Percentiles rank a stretch among this genome's conserved stretches.
Evolutionary conservation across 2,888 invertebrate species (phyloP).

Genomic region (Linyphia triangularis): DNA sequence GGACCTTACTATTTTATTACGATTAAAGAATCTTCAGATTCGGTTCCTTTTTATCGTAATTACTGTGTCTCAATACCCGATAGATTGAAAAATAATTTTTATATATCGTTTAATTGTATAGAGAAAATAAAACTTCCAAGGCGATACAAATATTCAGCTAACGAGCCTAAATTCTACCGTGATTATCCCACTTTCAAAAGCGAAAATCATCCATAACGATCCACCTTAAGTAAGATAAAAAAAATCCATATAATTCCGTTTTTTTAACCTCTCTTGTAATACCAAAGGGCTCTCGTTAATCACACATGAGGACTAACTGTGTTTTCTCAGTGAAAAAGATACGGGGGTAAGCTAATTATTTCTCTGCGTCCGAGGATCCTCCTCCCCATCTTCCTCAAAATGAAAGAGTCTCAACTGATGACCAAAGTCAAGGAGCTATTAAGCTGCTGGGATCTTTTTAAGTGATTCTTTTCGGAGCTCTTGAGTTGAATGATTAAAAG

Average conservation of each 20-base stretch:
- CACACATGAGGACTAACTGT: conserved; percentile 35
- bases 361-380: no score
- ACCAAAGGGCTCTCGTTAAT: conserved; percentile 37
- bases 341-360: not conserved
- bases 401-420: conserved; percentile 32
- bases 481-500: conserved; percentile 41
- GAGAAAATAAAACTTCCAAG: not conserved
- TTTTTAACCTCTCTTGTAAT: conserved; percentile 22
- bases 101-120: no score
- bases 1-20: no score
- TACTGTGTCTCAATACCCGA: no score
- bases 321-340: conserved; percentile 42
- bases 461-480: not conserved
- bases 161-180: conserved; percentile 36
- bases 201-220: not conserved
- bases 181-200: not conserved
- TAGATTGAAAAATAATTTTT: no score
- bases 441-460: conserved; percentile 47
- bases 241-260: conserved; percentile 38
- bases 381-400: not conserved
- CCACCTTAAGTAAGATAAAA: not conserved
- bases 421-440: conserved; percentile 44
- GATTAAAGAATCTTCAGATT: no score
- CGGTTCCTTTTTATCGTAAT: no score
- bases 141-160: conserved; percentile 15